These are phyloP conservation scores for Ariopsis seemanni DNA, from an alignment of 2,113 vertebrate genomes.

Conservation along the genomic window DNA sequence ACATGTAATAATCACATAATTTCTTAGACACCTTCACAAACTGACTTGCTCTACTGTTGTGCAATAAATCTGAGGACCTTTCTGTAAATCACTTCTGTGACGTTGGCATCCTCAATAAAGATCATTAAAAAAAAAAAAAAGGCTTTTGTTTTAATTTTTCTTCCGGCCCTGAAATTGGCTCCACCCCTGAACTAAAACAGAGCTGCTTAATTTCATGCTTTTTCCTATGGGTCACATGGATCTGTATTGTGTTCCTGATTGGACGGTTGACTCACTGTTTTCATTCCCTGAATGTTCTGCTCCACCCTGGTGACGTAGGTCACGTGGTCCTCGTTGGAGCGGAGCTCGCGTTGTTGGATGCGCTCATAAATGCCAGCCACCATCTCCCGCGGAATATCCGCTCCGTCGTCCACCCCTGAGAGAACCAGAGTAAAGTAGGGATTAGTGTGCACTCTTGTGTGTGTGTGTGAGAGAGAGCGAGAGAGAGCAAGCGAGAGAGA, in stretches of 20 bases:
- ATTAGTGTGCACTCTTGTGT: background rate
- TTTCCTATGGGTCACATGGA: background rate
- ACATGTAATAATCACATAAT: background rate
- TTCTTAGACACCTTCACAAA: too few species aligned
- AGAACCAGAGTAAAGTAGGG: background rate
- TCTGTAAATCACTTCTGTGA: background rate
- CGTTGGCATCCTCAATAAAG: too few species aligned
- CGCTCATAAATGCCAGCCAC: conserved; percentile 96
- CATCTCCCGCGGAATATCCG: conserved; percentile 95
- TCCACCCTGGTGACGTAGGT: conserved; percentile 98
- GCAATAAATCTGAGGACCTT: background rate
- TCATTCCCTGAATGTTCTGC: conserved; percentile 97
- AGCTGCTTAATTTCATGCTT: background rate
- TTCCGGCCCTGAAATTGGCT: background rate
- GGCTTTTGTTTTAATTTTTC: background rate
- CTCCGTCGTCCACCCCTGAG: conserved; percentile 93
- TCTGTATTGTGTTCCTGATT: conserved; percentile 14
- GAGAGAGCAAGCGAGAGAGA: too few species aligned
- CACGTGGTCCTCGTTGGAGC: conserved; percentile 97
- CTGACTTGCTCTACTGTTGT: background rate
- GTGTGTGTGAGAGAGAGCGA: conserved; percentile 23
- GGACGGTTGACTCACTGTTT: conserved; percentile 81
- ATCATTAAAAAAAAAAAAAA: too few species aligned
- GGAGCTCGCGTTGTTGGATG: conserved; percentile 95
- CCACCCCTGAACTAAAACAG: background rate